Base-by-base conservation (phyloP, 1,140 invertebrate genomes). In the Zaprionus capensis region DNA sequence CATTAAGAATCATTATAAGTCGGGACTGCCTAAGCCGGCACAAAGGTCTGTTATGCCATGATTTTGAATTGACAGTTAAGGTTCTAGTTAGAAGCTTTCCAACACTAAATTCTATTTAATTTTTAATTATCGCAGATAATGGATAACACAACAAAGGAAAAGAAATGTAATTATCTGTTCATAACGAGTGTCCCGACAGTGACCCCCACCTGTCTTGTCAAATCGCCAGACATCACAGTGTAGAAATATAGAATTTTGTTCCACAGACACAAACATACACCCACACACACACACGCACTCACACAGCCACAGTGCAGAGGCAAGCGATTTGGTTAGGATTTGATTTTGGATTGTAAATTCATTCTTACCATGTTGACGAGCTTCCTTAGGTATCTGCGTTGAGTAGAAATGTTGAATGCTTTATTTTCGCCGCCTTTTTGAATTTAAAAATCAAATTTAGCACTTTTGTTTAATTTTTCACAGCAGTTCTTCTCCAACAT, bases 381-480 rank as follows among this genome's bases (percentile, higher is more conserved):
- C 71, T 85, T 90, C 26, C 80, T 88, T 28, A 81, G 57, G 57
- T 70, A 80, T 85, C 85, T 90, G 76, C 79, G 76, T 81, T 79
- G 68, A 73, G 38, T 71, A 59, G 85, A 80, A 90, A 90, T 91
- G 65, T 90, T 90, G 85, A 80, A 51, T 61, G 38, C 56, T 83
- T 79, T 56, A 28, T 71, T 76, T 78, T 51, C 57, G 15, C 46
- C 38, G 53, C 49, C 22, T 24, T 53, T 11, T 46, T 36, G 51
- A 70, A 63, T 77, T 80, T 63, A 44, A 68, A 62, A 65, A 71
- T 69, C 12, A 46, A 80, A 79, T 64, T 75, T 64, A n/a, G 22
- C 53, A 84, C 74, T 90, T 74, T 90, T 81, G 59, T 75, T 90
- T 62, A 76, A 79, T 74, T 88, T 90, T 90, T 90, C 85, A 79